phyloP scores from a whole-genome alignment of 2,797 vertebrate genomes.

The Coendou prehensilis region DNA sequence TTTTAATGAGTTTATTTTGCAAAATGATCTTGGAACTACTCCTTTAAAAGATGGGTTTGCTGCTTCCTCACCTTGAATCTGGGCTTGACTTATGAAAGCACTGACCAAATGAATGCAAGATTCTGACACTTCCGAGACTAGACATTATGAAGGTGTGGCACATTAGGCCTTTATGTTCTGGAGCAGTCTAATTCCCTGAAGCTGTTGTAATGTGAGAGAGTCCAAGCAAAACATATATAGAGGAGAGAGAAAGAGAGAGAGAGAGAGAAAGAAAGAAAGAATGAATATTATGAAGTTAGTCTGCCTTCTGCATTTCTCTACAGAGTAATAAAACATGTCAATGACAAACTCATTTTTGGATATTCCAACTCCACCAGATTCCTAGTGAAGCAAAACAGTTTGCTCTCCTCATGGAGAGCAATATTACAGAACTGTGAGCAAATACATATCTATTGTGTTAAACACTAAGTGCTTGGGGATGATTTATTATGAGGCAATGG shows the following conservation, averaged over 20 bases:
- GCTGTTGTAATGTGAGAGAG: neutral
- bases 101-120: neutral
- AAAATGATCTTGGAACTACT: neutral
- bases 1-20: neutral
- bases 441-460: neutral
- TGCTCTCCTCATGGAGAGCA: neutral
- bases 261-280: too few relatives aligned
- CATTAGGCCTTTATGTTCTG: neutral
- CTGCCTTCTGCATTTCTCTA: neutral
- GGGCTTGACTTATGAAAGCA: neutral
- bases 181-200: neutral
- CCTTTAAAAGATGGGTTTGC: neutral
- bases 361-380: neutral
- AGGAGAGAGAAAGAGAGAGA: fast-evolving
- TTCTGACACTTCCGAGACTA: neutral
- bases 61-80: neutral
- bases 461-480: neutral
- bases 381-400: neutral
- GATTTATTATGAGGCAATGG: neutral
- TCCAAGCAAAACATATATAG: neutral
- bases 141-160: neutral
- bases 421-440: neutral
- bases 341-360: neutral
- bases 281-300: neutral
- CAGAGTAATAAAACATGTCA: neutral